These are phyloP conservation scores for Papilio glaucus DNA, from an alignment of 1,140 invertebrate species.

Conservation along the genomic window DNA sequence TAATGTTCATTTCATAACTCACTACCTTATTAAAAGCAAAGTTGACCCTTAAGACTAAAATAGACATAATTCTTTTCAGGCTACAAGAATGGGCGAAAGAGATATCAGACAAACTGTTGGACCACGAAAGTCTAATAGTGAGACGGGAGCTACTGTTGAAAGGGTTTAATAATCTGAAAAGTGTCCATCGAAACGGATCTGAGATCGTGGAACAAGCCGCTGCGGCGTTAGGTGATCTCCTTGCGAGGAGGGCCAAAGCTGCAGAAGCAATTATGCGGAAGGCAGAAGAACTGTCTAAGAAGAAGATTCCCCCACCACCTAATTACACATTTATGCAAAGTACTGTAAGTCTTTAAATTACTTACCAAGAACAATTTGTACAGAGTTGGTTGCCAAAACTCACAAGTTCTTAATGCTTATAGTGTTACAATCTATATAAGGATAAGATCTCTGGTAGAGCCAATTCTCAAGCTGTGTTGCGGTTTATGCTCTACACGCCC, in stretches of 20 bases:
- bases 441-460: too few relatives aligned
- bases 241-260: conserved; percentile 59
- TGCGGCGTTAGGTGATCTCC: conserved; percentile 57
- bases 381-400: too few relatives aligned
- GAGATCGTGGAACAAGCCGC: conserved; percentile 67
- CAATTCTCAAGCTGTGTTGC: too few relatives aligned
- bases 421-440: too few relatives aligned
- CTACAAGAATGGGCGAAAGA: conserved; percentile 66
- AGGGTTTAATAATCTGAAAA: conserved; percentile 63
- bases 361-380: too few relatives aligned
- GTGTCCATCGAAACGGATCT: conserved; percentile 60
- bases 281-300: conserved; percentile 64
- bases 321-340: conserved; percentile 64
- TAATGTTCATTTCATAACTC: too few relatives aligned
- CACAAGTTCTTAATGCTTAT: too few relatives aligned
- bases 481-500: too few relatives aligned
- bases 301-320: conserved; percentile 43
- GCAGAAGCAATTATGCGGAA: conserved; percentile 70
- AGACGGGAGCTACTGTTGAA: conserved; percentile 58
- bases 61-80: conserved; percentile 46
- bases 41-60: too few relatives aligned
- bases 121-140: conserved; percentile 64
- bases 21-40: too few relatives aligned
- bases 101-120: conserved; percentile 59
- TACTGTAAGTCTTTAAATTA: conserved; percentile 53